Conservation (phyloP, 2,113 vertebrate species). For the Nycticryphes semicollaris region DNA sequence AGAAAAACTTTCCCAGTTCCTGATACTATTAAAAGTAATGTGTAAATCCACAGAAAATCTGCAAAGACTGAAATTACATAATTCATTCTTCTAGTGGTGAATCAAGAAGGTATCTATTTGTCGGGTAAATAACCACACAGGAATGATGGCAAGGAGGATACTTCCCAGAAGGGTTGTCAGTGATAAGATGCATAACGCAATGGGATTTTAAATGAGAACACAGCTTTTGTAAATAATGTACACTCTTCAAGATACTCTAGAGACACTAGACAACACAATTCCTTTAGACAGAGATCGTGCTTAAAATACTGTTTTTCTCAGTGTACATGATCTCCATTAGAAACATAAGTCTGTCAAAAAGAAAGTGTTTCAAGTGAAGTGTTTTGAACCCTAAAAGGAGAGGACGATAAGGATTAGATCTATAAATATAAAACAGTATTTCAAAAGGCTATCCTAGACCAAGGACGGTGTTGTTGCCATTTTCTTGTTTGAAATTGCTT, state of each 20-base stretch:
- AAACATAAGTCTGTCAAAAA: not conserved
- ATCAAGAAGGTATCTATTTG: constrained; percentile 25
- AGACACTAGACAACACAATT: not conserved
- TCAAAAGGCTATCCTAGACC: not conserved
- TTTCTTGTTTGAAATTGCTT: not conserved
- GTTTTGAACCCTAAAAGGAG: not conserved
- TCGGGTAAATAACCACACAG: not conserved
- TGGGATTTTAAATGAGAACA: constrained; percentile 67
- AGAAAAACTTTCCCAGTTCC: not conserved
- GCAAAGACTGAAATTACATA: constrained; percentile 47
- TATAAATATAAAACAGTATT: not conserved
- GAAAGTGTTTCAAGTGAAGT: not conserved
- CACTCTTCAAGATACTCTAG: constrained; percentile 30
- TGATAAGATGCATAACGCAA: constrained; percentile 28
- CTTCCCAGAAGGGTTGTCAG: constrained; percentile 59
- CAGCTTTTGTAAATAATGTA: constrained; percentile 61
- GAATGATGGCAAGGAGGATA: constrained; percentile 37
- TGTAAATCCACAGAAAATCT: not conserved
- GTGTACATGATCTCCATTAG: not conserved
- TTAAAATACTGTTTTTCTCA: constrained; percentile 1
- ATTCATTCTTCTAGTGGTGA: constrained; percentile 59
- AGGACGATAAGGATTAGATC: not conserved
- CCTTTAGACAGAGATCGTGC: not conserved
- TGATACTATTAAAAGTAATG: not conserved
- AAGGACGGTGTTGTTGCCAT: not conserved